These are phyloP conservation scores for Meta bourneti DNA, from an alignment of 2,888 invertebrate genomes.

Conservation along the genomic window DNA sequence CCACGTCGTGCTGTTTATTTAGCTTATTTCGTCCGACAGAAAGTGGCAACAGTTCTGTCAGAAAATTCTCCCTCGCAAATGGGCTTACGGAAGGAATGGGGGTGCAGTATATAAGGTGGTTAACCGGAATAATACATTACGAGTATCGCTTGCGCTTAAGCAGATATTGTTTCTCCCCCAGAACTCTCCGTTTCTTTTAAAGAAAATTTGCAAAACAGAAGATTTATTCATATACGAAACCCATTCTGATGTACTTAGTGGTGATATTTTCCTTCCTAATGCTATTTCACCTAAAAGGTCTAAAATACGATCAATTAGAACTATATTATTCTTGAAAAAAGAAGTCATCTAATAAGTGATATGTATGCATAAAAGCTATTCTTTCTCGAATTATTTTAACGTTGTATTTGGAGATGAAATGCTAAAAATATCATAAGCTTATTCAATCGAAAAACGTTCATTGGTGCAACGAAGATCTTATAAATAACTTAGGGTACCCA, in stretches of 20 bases:
- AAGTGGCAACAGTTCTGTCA: slow-evolving; percentile 69
- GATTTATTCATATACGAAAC: neutral
- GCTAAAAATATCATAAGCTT: neutral
- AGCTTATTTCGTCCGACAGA: slow-evolving; percentile 65
- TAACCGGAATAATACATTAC: slow-evolving; percentile 62
- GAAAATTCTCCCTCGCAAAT: slow-evolving; percentile 61
- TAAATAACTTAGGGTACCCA: neutral
- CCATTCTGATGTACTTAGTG: neutral
- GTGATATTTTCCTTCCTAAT: neutral
- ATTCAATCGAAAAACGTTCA: neutral
- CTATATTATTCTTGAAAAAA: neutral
- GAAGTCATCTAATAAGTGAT: neutral
- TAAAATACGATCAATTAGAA: neutral
- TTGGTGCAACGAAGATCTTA: neutral
- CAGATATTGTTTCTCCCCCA: neutral
- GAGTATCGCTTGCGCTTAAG: neutral
- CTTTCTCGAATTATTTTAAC: neutral
- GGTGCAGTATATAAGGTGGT: slow-evolving; percentile 45
- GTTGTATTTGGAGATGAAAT: neutral
- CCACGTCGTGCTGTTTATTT: slow-evolving; percentile 71
- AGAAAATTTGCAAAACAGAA: neutral
- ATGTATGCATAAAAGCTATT: neutral
- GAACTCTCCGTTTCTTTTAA: neutral
- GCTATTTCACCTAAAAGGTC: neutral
- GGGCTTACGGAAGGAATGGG: slow-evolving; percentile 50